Base-by-base conservation (phyloP, 1,140 invertebrate genomes). In the Cotesia vestalis region DNA sequence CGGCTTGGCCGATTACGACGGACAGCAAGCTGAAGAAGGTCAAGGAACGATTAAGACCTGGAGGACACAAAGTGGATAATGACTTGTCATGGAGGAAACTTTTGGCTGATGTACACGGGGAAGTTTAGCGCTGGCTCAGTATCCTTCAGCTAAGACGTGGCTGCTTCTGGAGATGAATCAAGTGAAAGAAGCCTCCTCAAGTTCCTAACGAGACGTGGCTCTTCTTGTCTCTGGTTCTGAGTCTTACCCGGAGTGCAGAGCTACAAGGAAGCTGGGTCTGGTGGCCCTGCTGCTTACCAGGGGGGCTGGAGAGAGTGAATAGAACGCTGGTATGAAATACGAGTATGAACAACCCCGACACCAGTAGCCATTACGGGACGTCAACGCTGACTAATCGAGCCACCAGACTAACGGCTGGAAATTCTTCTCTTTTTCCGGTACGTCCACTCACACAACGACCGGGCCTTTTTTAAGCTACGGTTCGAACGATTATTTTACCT, bases 201-300 rank as follows among this genome's bases (percentile, higher is more conserved):
- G 82, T 84, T 84, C 76, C 81, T 83, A 81, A 83, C 81, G 76
- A 84, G 81, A 78, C 80, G 77, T 75, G 75, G 6, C 40, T 11
- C 40, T 27, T 27, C 27, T 77, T 68, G 77, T 83, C 76, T 77
- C 79, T 75, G 76, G 74, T 72, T 78, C 79, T 80, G 80, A 82
- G 81, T 27, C 27, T 27, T 27, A 3, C 1, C 27, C 27, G 3
- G 27, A 27, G 27, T 27, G 27, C 27, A 27, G 27, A 27, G 27
- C 27, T 27, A 27, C 27, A 81, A 78, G 53, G 17, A 78, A 80
- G 81, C 78, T 79, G 77, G 76, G 76, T 79, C 73, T 78, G 51
- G 53, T 52, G 69, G 52, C 8, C 6, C n/a, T 17, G 60, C 20
- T 38, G 27, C 34, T 17, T 14, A 8, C 14, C 6, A 8, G 12